phyloP scores from a whole-genome alignment of 2,888 invertebrate genomes.

The Phorcus lineatus region DNA sequence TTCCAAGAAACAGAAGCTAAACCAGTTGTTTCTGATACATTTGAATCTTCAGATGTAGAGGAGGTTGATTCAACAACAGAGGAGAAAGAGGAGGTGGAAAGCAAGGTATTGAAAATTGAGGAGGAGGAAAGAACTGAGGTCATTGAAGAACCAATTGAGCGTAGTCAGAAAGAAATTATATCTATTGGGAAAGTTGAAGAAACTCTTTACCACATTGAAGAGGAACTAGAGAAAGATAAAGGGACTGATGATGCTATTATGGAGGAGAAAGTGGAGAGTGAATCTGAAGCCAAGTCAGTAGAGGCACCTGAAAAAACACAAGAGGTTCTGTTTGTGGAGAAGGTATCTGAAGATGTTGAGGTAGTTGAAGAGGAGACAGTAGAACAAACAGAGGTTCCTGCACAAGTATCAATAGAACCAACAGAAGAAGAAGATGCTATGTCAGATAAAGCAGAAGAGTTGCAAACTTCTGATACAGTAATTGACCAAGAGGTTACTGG shows the following conservation, averaged over 20 bases:
- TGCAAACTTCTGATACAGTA: no score
- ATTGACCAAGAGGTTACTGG: neutral
- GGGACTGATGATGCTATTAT: slow-evolving; percentile 31
- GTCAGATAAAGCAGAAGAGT: neutral
- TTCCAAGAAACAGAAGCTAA: neutral
- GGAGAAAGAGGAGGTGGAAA: neutral
- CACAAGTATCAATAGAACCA: neutral
- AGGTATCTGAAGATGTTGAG: slow-evolving; percentile 40
- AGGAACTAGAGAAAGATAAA: slow-evolving; percentile 5
- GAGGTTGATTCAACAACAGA: neutral
- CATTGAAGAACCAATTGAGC: neutral
- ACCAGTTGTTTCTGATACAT: neutral
- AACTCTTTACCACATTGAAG: neutral
- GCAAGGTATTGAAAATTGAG: neutral
- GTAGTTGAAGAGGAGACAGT: slow-evolving; percentile 35
- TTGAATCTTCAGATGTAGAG: neutral
- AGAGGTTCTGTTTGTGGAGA: neutral
- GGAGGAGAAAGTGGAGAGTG: slow-evolving; percentile 25
- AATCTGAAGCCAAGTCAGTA: slow-evolving; percentile 28
- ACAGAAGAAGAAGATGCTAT: slow-evolving; percentile 10
- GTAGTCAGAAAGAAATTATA: neutral
- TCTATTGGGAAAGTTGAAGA: neutral
- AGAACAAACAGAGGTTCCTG: slow-evolving; percentile 12
- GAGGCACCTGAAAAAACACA: slow-evolving; percentile 19
- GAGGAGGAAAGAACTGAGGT: neutral